These are phyloP conservation scores for Atethmia centrago DNA, from an alignment of 2,888 invertebrate genomes.

Conservation along the genomic window DNA sequence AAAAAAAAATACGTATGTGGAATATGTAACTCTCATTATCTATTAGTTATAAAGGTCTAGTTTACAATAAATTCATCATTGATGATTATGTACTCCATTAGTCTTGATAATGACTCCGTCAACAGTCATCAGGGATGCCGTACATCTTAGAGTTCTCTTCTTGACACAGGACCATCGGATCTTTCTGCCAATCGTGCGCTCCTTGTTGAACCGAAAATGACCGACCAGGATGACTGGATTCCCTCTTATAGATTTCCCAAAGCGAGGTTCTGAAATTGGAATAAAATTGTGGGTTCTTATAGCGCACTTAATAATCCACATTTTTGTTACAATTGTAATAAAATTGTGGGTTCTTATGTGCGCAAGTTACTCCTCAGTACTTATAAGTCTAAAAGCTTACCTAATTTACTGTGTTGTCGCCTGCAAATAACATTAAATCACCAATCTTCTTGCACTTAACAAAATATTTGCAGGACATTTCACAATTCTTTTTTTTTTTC, in stretches of 20 bases:
- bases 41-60: background rate
- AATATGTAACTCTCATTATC: background rate
- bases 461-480: background rate
- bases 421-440: background rate
- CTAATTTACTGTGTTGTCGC: background rate
- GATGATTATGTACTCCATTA: slow-evolving; percentile 50
- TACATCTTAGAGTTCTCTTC: slow-evolving; percentile 63
- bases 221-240: slow-evolving; percentile 64
- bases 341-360: background rate
- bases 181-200: slow-evolving; percentile 45
- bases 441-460: background rate
- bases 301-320: too few species aligned
- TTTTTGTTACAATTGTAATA: slow-evolving; percentile 20
- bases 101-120: slow-evolving; percentile 57
- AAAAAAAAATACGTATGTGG: background rate
- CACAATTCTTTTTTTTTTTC: too few species aligned
- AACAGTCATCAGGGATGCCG: slow-evolving; percentile 64
- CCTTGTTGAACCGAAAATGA: slow-evolving; percentile 61
- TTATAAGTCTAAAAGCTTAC: background rate
- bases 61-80: slow-evolving; percentile 17
- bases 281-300: background rate
- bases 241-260: slow-evolving; percentile 62
- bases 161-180: slow-evolving; percentile 71
- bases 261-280: slow-evolving; percentile 44
- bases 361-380: background rate